Base-by-base conservation (phyloP, 1,140 invertebrate genomes). In the Metaphire vulgaris region DNA sequence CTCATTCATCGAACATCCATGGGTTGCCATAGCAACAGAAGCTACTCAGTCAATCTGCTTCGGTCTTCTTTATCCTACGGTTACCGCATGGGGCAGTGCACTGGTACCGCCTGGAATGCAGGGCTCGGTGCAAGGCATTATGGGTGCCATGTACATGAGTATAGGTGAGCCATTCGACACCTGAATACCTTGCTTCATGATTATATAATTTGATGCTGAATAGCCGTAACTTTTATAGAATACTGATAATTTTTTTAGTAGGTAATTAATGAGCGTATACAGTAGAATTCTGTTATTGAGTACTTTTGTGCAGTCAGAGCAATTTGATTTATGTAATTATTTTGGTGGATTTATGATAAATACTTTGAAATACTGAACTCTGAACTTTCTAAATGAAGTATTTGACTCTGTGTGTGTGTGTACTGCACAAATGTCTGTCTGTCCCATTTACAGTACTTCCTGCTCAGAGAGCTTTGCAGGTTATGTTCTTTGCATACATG, bases 1-100 rank as follows among this genome's bases (percentile, higher is more conserved):
- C 83, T 95, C 94, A 2, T 84, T 92, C 33, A 84, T 96, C 33
- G 87, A 87, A 0, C 91, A 94, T 85, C 90, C 92, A 0, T 83
- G 80, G 82, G 33, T 41, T 95, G 90, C 92, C 72, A 86, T 97
- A 74, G 90, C 93, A 1, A 90, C 97, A 33, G 95, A 97, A 86
- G 83, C 94, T 74, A 86, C 93, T 6, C 93, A 96, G 86, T 93
- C 94, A 21, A 86, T 95, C 12, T 94, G 94, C 0, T 93, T 93
- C 83, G 94, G 94, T 15, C 88, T 97, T 76, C 93, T 93, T 82
- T 97, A 94, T 87, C 90, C 93, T 0, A 91, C 93, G 12, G 94
- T 96, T 90, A 91, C 93, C 12, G 92, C 92, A 0, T 96, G 95
- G 85, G 93, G 93, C 0, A 93, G 91, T 83, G 90, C 91, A 79